Evolutionary conservation across 2,113 vertebrate genomes (phyloP), one percentile per base, ranked within the genome.

Genomic region (Gymnogyps californianus): DNA sequence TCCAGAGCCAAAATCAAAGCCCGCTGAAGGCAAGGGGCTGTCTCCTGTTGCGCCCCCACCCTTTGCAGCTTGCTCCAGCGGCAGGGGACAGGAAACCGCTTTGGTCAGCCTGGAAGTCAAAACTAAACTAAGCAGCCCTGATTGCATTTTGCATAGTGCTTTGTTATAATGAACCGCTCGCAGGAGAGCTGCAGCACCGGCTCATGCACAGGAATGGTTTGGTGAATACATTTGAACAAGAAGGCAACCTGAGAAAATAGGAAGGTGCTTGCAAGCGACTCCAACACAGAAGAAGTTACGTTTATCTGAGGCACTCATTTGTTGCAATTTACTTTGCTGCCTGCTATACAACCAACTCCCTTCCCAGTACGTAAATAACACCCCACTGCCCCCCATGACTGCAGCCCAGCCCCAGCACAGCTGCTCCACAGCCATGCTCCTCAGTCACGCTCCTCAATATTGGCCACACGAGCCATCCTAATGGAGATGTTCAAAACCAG

Each of bases 351-450:
- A 16, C 17, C 36, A n/a, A 5, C 17, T 10, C 4, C 40, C 51
- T 67, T 57, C 38, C 49, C 25, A 4, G 1, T 13, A 16, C 18
- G 38, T n/a, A 66, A 28, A 19, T 38, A 52, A 70, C 34, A 16
- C 11, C 51, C 11, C 36, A 34, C 20, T 0, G 2, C 47, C 7
- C 20, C 6, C 6, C 47, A 3, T 0, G 10, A 29, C 52, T 9
- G 67, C 62, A 81, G 57, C 52, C 18, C 42, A 25, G 31, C 10
- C 61, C 29, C 44, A 40, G 66, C 51, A 25, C 1, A 1, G 59
- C 32, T 4, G 9, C n/a, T 49, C 20, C 7, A 4, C 65, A 31
- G 46, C 22, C 47, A 38, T 7, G 22, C 32, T 65, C 12, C 18
- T 9, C 64, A 61, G n/a, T 19, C 28, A 34, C 3, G 3, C 26